Evolutionary conservation across 2,888 invertebrate species (phyloP).

Genomic region (Leptinotarsa tumamoca): DNA sequence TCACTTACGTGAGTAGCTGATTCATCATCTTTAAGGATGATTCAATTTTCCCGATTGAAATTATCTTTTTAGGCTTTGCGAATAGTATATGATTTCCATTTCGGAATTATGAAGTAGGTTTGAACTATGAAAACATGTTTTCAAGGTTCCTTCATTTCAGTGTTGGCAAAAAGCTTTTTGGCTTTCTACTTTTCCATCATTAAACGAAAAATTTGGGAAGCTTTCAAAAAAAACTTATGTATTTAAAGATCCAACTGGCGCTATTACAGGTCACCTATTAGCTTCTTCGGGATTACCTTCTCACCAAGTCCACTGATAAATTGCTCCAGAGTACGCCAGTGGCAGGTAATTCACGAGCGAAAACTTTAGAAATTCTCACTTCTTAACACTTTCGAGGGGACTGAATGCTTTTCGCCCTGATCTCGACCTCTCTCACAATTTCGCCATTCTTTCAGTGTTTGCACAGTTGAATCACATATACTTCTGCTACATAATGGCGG

Average conservation of each 20-base stretch:
- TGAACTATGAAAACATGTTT: too few relatives aligned
- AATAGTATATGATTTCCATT: too few relatives aligned
- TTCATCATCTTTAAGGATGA: too few relatives aligned
- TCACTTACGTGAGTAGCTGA: too few relatives aligned
- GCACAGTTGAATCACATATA: slow-evolving; percentile 61
- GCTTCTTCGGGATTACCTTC: slow-evolving; percentile 40
- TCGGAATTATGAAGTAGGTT: too few relatives aligned
- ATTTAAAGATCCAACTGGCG: slow-evolving; percentile 55
- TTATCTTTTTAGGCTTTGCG: too few relatives aligned
- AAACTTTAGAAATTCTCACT: slow-evolving; percentile 64
- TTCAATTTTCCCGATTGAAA: too few relatives aligned
- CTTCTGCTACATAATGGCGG: slow-evolving; percentile 61
- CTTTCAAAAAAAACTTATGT: too few relatives aligned
- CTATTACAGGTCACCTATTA: slow-evolving; percentile 50
- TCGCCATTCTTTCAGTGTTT: slow-evolving; percentile 58
- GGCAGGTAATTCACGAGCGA: slow-evolving; percentile 70
- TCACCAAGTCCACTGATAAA: slow-evolving; percentile 69
- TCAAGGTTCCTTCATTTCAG: too few relatives aligned
- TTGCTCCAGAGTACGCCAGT: slow-evolving; percentile 73
- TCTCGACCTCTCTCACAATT: slow-evolving; percentile 45
- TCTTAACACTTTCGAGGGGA: slow-evolving; percentile 61
- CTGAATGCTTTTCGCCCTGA: not conserved
- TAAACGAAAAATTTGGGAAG: too few relatives aligned
- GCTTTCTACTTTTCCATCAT: too few relatives aligned
- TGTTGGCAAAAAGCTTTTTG: too few relatives aligned